Evolutionary conservation across 1,140 invertebrate species (phyloP), one percentile per base, ranked within the genome.

Genomic region (Brachionus rubens): DNA sequence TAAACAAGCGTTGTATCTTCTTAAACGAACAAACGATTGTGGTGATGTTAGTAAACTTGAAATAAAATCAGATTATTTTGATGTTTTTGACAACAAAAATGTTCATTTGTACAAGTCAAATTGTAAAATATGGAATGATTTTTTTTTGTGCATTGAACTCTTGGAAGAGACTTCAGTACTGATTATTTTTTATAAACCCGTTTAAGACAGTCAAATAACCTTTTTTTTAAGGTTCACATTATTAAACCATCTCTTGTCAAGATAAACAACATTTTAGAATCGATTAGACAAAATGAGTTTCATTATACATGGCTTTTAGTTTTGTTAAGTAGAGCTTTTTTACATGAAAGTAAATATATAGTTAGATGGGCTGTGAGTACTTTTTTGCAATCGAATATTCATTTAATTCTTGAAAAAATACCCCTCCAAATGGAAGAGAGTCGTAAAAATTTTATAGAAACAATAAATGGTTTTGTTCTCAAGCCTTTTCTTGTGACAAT

Each of bases 1-100:
- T 16, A 72, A 72, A 41, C 68, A 72, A 72, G 68, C 68, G 33
- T 33, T 72, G 3, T 72, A 50, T 72, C 33, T 72, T 12, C 26
- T 72, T 28, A 72, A 72, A 40, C n/a, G 68, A 72, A 72, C 50
- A 3, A 72, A 72, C 41, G 68, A 72, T 12, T 72, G 36, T 28
- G 68, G 30, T 28, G 21, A 50, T 30, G 68, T 50, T 2, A 72
- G 50, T 7, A 50, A 54, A 7, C 26, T 72, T 19, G 46, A 72
- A 36, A 72, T 50, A 28, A 52, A 50, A 3, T 72, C 68, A n/a
- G 9, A 40, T 19, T 33, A 50, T 40, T 30, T n/a, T 24, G 68
- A 65, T 24, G 30, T n/a, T 43, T 72, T 72, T 30, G 46, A 26
- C 12, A 14, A 16, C 5, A 19, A 28, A 24, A 33, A 50, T 7